Base-by-base conservation (phyloP, 2,888 invertebrate species). In the Brachylomia viminalis region DNA sequence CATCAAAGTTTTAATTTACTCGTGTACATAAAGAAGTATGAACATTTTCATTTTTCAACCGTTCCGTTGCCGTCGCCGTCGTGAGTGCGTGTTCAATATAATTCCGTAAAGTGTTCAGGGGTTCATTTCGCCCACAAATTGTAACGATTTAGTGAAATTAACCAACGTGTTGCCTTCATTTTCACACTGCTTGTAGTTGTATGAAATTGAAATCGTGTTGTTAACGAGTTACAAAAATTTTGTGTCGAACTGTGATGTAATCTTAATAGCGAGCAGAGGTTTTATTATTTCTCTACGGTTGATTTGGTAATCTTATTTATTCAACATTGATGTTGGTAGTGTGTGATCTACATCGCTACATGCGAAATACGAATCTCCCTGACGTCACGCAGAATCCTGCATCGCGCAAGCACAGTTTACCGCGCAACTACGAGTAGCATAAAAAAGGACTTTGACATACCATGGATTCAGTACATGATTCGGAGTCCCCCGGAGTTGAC, bases 201-300 rank as follows among this genome's bases (percentile, higher is more conserved):
- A 90, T 92, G 88, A 93, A 94, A 94, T 94, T 94, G 94, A 95
- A 94, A 94, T 94, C 94, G 94, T 94, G 94, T 90, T 89, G 92
- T 92, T 94, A 94, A 94, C 93, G 92, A 93, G 92, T 91, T 86
- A 90, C 88, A 87, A 91, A 92, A 92, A 91, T 91, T 89, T 89
- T 88, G 89, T 84, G 88, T 80, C 42, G 80, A 78, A 79, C 75
- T 72, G 68, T 75, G 84, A 85, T 84, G 84, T 85, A 85, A 87
- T 87, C 85, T 86, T 87, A 82, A 84, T 80, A 76, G 75, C 85
- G 85, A 74, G 73, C 72, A 75, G 82, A 72, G 66, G 72, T 67
- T 83, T 75, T 80, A 87, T 85, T 87, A 86, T 80, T 84, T 73
- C 61, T 81, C 77, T 80, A 78, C 73, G 79, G 68, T 77, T 83